A percentile compares a stretch with the other conserved stretches of the same genome.
Conservation (phyloP, 1,140 invertebrate genomes). For the Dolichoris vasculosae region DNA sequence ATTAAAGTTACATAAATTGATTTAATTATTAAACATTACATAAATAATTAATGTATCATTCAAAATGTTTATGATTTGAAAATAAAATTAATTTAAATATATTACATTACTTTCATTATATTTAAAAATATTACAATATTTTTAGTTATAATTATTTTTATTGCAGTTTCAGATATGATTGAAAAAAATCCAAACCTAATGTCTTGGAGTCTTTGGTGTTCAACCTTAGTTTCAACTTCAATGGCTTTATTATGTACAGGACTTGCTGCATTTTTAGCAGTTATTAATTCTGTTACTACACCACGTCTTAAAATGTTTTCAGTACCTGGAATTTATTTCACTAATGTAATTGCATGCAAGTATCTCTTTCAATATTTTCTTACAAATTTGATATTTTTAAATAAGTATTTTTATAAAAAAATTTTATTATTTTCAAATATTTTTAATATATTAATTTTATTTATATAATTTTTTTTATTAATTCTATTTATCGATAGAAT, state of each 20-base stretch:
- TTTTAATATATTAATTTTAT: too few species aligned
- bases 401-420: too few species aligned
- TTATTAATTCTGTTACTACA: slow-evolving; percentile 85
- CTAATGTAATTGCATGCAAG: slow-evolving; percentile 85
- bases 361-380: slow-evolving; percentile 49
- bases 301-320: slow-evolving; percentile 83
- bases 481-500: too few species aligned
- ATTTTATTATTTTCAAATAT: too few species aligned
- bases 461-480: too few species aligned
- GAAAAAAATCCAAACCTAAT: slow-evolving; percentile 80
- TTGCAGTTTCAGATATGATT: slow-evolving; percentile 78
- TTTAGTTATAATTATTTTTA: slow-evolving; percentile 34
- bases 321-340: slow-evolving; percentile 85
- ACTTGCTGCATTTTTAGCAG: slow-evolving; percentile 82
- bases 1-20: too few species aligned
- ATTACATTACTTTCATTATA: too few species aligned
- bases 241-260: slow-evolving; percentile 81
- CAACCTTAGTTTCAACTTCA: slow-evolving; percentile 80
- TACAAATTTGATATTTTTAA: neutral
- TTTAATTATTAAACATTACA: too few species aligned
- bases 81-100: too few species aligned
- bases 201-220: slow-evolving; percentile 83
- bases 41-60: too few species aligned
- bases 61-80: too few species aligned
- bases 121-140: too few species aligned